phyloP scores from a whole-genome alignment of 2,113 vertebrate genomes.

The Thunnus thynnus region DNA sequence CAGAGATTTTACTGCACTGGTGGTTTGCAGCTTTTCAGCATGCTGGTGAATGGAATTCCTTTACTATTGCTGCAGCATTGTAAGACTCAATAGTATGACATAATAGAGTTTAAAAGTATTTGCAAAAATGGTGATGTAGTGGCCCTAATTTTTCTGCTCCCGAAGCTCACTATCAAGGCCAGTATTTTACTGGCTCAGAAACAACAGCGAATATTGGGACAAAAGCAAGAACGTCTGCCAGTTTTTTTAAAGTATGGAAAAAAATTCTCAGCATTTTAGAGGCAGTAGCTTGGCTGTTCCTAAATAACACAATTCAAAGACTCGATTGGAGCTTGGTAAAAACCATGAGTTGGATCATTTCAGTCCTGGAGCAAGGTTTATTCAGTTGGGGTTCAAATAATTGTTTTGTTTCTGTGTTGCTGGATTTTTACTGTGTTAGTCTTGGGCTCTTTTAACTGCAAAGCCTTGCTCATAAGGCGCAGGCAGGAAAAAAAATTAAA shows the following conservation, averaged over 20 bases:
- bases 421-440: conserved; percentile 24
- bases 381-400: conserved; percentile 15
- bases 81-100: conserved; percentile 30
- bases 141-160: neutral
- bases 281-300: neutral
- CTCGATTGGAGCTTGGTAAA: conserved; percentile 2
- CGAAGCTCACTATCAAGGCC: neutral
- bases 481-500: neutral
- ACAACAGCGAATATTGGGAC: neutral
- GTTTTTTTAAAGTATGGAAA: neutral
- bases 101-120: conserved; percentile 7
- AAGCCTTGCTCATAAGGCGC: neutral
- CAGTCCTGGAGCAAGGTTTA: neutral
- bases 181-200: conserved; percentile 5
- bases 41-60: conserved; percentile 66
- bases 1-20: conserved; percentile 41
- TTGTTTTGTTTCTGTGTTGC: conserved; percentile 6
- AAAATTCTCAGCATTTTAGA: neutral
- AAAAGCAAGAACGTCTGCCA: conserved; percentile 2
- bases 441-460: conserved; percentile 13
- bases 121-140: conserved; percentile 18
- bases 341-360: neutral
- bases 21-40: conserved; percentile 36
- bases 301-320: neutral
- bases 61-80: conserved; percentile 17